Percentiles rank a stretch among this genome's conserved stretches.
Conservation (phyloP, 2,797 vertebrate genomes). For the Bradypodion pumilum region DNA sequence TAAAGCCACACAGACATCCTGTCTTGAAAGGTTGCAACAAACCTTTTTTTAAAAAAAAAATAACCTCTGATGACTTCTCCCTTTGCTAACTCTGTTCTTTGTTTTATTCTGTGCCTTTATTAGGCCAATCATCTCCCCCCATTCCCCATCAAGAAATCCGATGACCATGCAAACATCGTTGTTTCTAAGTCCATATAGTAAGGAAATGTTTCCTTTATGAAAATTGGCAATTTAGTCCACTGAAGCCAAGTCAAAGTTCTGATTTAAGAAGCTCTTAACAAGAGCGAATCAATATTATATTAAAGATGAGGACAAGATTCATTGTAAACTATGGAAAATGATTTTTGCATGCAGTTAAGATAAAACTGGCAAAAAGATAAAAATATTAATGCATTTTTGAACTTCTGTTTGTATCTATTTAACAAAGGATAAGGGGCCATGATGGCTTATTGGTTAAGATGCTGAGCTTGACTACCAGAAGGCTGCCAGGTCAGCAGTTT, state of each 20-base stretch:
- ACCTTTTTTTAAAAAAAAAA: conserved; percentile 61
- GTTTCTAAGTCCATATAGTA: conserved; percentile 55
- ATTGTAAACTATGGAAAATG: too few relatives aligned
- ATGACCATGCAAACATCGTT: conserved; percentile 48
- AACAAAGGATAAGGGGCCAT: too few relatives aligned
- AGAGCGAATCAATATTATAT: background rate
- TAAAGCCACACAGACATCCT: conserved; percentile 63
- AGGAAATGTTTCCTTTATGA: conserved; percentile 56
- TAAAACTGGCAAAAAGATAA: background rate
- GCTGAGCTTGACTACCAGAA: too few relatives aligned
- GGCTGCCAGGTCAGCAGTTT: too few relatives aligned
- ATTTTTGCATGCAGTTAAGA: background rate
- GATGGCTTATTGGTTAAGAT: too few relatives aligned
- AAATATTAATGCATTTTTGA: background rate
- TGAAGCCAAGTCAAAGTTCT: background rate
- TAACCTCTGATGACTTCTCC: conserved; percentile 46
- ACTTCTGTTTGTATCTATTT: background rate
- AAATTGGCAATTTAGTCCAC: conserved; percentile 58
- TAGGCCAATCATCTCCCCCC: conserved; percentile 67
- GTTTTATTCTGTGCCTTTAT: conserved; percentile 59
- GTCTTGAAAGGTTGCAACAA: conserved; percentile 55
- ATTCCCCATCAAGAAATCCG: conserved; percentile 33
- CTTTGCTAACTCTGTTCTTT: conserved; percentile 41
- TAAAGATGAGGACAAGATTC: background rate
- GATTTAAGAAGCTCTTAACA: background rate